Conservation (phyloP, 2,797 vertebrate genomes). For the Enteromius paludinosus region DNA sequence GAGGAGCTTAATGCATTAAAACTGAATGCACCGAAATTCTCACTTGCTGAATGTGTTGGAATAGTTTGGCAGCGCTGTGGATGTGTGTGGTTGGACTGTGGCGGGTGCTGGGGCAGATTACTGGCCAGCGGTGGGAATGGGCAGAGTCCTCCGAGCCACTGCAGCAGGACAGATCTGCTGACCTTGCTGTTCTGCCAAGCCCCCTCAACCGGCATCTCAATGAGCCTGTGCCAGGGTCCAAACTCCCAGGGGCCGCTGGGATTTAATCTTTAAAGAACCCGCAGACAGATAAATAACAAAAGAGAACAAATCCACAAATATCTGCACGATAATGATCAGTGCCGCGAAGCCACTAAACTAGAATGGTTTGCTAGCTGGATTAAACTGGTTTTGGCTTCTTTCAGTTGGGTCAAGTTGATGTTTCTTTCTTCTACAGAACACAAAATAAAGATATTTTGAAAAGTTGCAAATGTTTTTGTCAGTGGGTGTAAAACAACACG, state of each 20-base stretch:
- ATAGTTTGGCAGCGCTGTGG: conserved; percentile 25
- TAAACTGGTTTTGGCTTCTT: not conserved
- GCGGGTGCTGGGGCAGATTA: conserved; percentile 21
- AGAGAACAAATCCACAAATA: conserved; percentile 3
- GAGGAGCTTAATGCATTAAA: not conserved
- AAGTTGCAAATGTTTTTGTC: not conserved
- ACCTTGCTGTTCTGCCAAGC: conserved; percentile 64
- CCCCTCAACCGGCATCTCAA: conserved; percentile 58
- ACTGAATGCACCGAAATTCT: not conserved
- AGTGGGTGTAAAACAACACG: not conserved
- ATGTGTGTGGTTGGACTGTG: conserved; percentile 26
- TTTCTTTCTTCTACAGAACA: not conserved
- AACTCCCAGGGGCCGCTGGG: conserved; percentile 41
- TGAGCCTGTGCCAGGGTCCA: conserved; percentile 56
- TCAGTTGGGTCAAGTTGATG: not conserved
- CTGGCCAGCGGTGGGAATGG: conserved; percentile 58
- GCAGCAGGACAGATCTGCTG: conserved; percentile 61
- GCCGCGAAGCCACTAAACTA: not conserved
- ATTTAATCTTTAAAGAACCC: conserved; percentile 50
- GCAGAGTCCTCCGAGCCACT: conserved; percentile 45
- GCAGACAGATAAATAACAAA: conserved; percentile 23
- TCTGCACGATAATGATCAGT: not conserved
- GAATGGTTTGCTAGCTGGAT: not conserved
- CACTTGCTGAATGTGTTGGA: not conserved
- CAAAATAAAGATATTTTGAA: not conserved